Base-by-base conservation (phyloP, 2,888 invertebrate species). In the Sympetrum striolatum region DNA sequence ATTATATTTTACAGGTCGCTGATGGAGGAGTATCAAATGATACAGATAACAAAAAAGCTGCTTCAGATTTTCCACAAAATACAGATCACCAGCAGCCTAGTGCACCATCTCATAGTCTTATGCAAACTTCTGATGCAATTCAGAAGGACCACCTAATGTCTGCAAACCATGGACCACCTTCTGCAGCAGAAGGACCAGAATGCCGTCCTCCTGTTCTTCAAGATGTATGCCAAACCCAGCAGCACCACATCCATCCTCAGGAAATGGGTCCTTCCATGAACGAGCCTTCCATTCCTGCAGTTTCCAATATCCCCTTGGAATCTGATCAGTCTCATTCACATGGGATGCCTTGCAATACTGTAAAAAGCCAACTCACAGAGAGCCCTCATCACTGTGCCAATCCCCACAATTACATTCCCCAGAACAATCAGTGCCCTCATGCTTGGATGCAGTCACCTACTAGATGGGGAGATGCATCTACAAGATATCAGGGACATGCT, bases 101-200 rank as follows among this genome's bases (percentile, higher is more conserved):
- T n/a, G 18, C 60, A 37, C 60, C 73, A 44, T 73, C 53, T 39
- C 37, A 44, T 79, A 48, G 2, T 12, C 91, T 58, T 81, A 82
- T 64, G 73, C 90, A 37, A 53, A 80, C 37, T 64, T 37, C 37
- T n/a, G 81, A 81, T 81, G 31, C 58, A 22, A 53, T n/a, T 53
- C 80, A 80, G 37, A 79, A 39, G 22, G 81, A 80, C 15, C 60
- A 73, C 10, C 91, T 35, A 91, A 25, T 81, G 25, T 18, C 80
- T 35, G n/a, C 80, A 22, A 53, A 14, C 79, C 81, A 25, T 39
- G 94, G 94, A 92, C 93, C 94, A 92, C 81, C 81, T 60, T 37
- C 58, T 60, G 22, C 37, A 60, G 37, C 60, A 22, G 86, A 86
- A 86, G n/a, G 86, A 60, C 86, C 35, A 22, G 86, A 86, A 37